A percentile compares a stretch with the other conserved stretches of the same genome.
phyloP scores from a whole-genome alignment of 30 jellyfish, hydroid and myxozoan species.

The Hydra vulgaris region DNA sequence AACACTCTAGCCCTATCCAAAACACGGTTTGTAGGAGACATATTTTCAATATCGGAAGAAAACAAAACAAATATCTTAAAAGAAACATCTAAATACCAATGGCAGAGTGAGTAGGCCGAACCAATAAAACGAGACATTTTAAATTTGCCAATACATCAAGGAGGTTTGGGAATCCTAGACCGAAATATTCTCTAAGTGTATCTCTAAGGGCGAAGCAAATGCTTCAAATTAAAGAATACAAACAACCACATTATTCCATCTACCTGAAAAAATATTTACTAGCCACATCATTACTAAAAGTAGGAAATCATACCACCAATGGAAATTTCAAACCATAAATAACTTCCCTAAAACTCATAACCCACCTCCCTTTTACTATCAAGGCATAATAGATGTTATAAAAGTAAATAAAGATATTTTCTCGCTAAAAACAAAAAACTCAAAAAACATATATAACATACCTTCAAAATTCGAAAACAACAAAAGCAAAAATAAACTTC shows the following conservation, averaged over 20 bases:
- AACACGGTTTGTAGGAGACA: background rate
- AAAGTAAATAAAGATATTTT: background rate
- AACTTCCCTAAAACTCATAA: background rate
- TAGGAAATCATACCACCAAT: background rate
- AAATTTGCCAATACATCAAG: background rate
- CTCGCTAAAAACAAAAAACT: no score
- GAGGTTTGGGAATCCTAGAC: background rate
- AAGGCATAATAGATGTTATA: background rate
- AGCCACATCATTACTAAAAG: background rate
- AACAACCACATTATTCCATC: background rate
- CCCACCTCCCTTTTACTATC: background rate
- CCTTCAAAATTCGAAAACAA: background rate
- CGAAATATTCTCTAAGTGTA: background rate
- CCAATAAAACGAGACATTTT: background rate
- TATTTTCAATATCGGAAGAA: background rate
- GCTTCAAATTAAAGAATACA: background rate
- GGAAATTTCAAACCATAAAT: background rate
- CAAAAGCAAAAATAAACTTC: background rate
- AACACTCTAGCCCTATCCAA: background rate
- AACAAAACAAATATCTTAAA: background rate
- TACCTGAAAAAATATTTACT: background rate
- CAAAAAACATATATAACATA: background rate
- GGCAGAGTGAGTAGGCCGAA: background rate
- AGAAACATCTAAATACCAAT: background rate
- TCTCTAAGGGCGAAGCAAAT: background rate